Percentiles rank a stretch among this genome's conserved stretches.
phyloP scores from a whole-genome alignment of 2,888 invertebrate genomes.

The Drosophila niveifrons region DNA sequence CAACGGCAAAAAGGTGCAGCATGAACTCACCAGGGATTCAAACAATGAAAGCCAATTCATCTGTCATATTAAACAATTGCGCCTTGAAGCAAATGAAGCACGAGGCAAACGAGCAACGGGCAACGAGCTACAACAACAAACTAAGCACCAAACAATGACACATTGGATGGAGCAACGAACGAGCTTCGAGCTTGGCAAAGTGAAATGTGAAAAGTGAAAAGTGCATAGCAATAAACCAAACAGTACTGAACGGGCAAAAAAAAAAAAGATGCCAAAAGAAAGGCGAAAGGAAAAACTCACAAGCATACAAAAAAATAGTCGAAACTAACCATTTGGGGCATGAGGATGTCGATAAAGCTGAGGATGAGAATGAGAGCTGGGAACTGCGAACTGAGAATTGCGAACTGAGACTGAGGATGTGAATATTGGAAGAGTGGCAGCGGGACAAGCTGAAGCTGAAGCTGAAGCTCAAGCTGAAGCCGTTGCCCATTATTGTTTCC shows the following conservation, averaged over 20 bases:
- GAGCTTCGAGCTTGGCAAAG: conserved; percentile 11
- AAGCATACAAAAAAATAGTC: conserved; percentile 31
- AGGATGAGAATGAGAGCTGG: neutral
- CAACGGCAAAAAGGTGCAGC: conserved; percentile 17
- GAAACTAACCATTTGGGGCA: conserved; percentile 28
- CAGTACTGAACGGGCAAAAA: conserved; percentile 13
- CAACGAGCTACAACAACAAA: conserved; percentile 14
- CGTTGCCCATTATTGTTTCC: conserved; percentile 79
- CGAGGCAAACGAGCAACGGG: conserved; percentile 15
- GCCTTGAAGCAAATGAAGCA: conserved; percentile 46
- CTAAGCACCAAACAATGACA: conserved; percentile 63
- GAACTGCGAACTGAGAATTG: neutral
- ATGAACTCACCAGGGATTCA: conserved; percentile 14
- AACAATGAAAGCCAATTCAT: conserved; percentile 66
- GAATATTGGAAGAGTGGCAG: conserved; percentile 9
- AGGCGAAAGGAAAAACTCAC: conserved; percentile 32
- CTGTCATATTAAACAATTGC: conserved; percentile 74
- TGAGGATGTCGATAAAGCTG: neutral
- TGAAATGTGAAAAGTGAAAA: conserved; percentile 54
- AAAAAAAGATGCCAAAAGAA: conserved; percentile 42
- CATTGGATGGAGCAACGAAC: conserved; percentile 32
- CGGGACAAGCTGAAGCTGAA: neutral
- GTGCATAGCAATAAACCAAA: conserved; percentile 72
- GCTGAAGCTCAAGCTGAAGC: neutral
- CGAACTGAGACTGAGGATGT: conserved; percentile 16